phyloP scores from a whole-genome alignment of 1,140 invertebrate genomes.

The Thaumetopoea pityocampa region DNA sequence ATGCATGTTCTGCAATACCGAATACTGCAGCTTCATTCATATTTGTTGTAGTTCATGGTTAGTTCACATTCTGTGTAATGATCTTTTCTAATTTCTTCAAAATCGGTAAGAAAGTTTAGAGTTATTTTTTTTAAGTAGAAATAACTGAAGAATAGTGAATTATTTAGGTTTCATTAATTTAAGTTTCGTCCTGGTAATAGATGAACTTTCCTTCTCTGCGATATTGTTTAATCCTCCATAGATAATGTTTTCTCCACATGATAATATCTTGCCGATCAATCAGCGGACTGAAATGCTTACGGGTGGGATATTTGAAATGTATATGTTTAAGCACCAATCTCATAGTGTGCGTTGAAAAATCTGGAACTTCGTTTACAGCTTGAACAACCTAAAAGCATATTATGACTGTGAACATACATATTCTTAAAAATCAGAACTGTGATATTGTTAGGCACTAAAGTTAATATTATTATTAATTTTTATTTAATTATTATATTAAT shows the following conservation, averaged over 20 bases:
- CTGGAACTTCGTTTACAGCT: neutral
- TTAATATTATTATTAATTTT: too few species aligned
- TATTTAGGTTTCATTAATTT: slow-evolving; percentile 22
- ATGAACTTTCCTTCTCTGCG: slow-evolving; percentile 21
- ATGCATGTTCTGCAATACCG: slow-evolving; percentile 19
- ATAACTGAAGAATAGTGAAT: neutral
- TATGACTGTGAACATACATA: neutral
- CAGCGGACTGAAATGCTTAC: too few species aligned
- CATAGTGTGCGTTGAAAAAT: neutral
- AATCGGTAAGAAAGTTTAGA: neutral
- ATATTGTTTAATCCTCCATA: slow-evolving; percentile 17
- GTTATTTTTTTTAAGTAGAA: neutral
- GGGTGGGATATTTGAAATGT: too few species aligned
- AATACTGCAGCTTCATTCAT: too few species aligned
- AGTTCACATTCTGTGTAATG: too few species aligned
- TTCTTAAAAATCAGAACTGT: neutral
- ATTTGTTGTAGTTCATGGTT: too few species aligned
- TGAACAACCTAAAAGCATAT: slow-evolving; percentile 1
- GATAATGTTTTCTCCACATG: too few species aligned
- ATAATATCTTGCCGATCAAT: too few species aligned
- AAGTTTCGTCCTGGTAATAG: slow-evolving; percentile 33
- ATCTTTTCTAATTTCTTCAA: slow-evolving; percentile 1
- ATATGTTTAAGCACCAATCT: too few species aligned
- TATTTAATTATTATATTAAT: too few species aligned
- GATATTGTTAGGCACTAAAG: too few species aligned